Base-by-base conservation (phyloP, 2,888 invertebrate genomes). In the Leucania comma region DNA sequence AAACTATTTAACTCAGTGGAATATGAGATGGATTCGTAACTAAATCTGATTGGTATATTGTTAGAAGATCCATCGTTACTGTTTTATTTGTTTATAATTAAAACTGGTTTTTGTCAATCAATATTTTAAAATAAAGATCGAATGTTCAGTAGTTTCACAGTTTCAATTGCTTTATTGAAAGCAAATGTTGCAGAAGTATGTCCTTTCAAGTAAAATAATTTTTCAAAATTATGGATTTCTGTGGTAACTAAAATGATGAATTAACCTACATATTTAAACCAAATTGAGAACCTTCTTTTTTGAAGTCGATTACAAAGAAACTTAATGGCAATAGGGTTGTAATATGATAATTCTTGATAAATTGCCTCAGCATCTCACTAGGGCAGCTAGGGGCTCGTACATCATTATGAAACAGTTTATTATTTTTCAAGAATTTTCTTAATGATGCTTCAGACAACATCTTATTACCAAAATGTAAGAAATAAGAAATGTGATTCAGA, bases 91-190 rank as follows among this genome's bases (percentile, higher is more conserved):
- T 8, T 59, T 24, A 1, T 56, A 42, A 61, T 48, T 29, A 56
- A 26, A 54, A 71, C 48, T 14, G 6, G 3, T 73, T 42, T n/a
- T 73, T 32, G 8, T 56, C 14, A 29, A 42, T n/a, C 29, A 71
- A 29, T 57, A 38, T 22, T 64, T 74, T 22, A 53, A 35, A 35
- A 51, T 42, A 6, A 59, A 51, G 51, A 58, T 64, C 48, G 35
- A 75, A 58, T 53, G 22, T 35, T 22, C 8, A 24, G 6, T 53
- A 20, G 3, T 54, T 29, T 29, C 20, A 32, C 29, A 8, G 8
- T n/a, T n/a, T n/a, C n/a, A n/a, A n/a, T n/a, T n/a, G n/a, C n/a
- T n/a, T n/a, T n/a, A n/a, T n/a, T n/a, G 29, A n/a, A n/a, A n/a
- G n/a, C n/a, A n/a, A n/a, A n/a, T n/a, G n/a, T n/a, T n/a, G n/a